Evolutionary conservation across 1,140 invertebrate species (phyloP), one percentile per base, ranked within the genome.

Genomic region (Lepidurus arcticus): DNA sequence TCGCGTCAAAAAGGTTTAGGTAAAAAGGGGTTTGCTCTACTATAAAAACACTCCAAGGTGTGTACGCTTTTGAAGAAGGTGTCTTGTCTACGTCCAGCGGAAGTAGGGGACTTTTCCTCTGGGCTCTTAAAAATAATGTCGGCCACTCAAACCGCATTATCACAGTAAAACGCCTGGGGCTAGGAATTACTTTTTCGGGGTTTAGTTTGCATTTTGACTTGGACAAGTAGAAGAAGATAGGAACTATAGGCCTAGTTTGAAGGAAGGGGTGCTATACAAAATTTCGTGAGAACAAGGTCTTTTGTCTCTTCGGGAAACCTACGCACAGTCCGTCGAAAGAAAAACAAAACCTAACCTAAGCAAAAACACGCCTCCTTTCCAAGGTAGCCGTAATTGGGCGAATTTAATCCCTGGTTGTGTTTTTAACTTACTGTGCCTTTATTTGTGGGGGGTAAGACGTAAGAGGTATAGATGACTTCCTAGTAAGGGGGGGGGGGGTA

Each of bases 251-350:
- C 53, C 53, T 65, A 65, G 53, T 65, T 65, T n/a, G 13, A 7
- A 65, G 53, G 53, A 65, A 65, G 13, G 53, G 53, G 53, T 65
- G 53, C 53, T 21, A n/a, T 21, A 65, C 16, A 65, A 65, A 65
- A 65, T 65, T 65, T 65, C 53, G 53, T 65, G 53, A 65, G 53
- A 65, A 65, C 53, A 65, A 21, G 53, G 53, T 65, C 53, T 65
- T 13, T 13, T 1, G 4, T 21, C n/a, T 21, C n/a, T 21, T 21
- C 47, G 53, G 10, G 16, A 21, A 65, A 13, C 45, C 53, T 21
- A 21, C n/a, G 53, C 53, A 11, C 13, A 65, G 6, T 7, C 13
- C 16, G 13, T 10, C 10, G 7, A 65, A 21, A 4, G 53, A 65
- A 65, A 65, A 65, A n/a, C n/a, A 65, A 65, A 21, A 34, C 34